Evolutionary conservation across 2,888 invertebrate genomes (phyloP).

Genomic region (Calameuta pallipes): DNA sequence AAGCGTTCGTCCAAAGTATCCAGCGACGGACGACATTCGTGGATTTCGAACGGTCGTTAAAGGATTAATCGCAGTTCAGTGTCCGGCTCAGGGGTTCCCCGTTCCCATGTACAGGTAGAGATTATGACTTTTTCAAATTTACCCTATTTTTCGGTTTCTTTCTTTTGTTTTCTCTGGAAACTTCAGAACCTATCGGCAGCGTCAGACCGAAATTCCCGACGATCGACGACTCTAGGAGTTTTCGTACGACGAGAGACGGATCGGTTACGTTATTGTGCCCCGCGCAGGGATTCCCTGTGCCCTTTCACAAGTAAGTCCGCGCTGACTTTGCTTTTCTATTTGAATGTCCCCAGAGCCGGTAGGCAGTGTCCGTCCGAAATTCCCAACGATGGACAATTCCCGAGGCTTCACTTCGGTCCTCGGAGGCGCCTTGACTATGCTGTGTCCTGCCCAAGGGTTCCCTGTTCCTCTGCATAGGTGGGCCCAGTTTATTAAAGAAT

Average conservation of each 20-base stretch:
- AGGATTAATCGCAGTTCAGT: constrained; percentile 69
- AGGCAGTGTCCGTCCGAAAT: constrained; percentile 79
- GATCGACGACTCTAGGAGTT: constrained; percentile 58
- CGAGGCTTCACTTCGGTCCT: constrained; percentile 59
- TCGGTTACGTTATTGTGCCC: constrained; percentile 76
- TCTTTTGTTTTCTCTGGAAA: constrained; percentile 7
- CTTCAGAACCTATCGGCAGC: constrained; percentile 71
- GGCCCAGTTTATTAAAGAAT: constrained; percentile 50
- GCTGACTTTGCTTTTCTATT: constrained; percentile 3
- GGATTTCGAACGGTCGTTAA: constrained; percentile 70
- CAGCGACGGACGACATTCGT: constrained; percentile 72
- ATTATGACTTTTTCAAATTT: background rate
- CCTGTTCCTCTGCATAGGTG: constrained; percentile 75
- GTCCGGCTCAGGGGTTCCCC: constrained; percentile 76
- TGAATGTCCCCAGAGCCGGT: constrained; percentile 74
- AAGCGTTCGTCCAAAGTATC: constrained; percentile 76
- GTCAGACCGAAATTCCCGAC: constrained; percentile 72
- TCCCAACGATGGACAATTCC: constrained; percentile 63
- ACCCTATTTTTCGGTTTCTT: background rate
- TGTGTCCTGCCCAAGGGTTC: constrained; percentile 73
- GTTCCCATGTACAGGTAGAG: constrained; percentile 78
- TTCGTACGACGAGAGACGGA: constrained; percentile 46
- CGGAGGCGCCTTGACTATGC: constrained; percentile 61
- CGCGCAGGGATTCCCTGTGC: constrained; percentile 77
- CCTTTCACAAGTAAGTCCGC: constrained; percentile 7